phyloP scores from a whole-genome alignment of 2,797 vertebrate genomes.

The Lateolabrax maculatus region DNA sequence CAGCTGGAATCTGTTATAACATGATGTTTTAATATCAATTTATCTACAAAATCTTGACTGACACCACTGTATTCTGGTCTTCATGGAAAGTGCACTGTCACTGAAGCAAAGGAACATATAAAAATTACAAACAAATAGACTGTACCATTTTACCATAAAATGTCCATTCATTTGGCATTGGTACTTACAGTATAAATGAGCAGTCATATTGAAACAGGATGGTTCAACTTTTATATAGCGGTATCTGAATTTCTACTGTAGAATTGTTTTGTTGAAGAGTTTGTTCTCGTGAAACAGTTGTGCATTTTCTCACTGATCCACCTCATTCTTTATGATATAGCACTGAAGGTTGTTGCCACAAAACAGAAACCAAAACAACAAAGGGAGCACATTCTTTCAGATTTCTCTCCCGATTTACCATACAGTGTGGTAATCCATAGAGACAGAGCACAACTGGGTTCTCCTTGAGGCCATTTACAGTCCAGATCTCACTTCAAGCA shows the following conservation, averaged over 20 bases:
- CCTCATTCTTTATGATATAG: conserved; percentile 52
- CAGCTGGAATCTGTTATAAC: conserved; percentile 85
- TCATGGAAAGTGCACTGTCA: conserved; percentile 87
- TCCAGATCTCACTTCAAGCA: conserved; percentile 45
- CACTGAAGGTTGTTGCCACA: conserved; percentile 61
- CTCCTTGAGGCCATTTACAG: conserved; percentile 21
- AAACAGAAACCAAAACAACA: conserved; percentile 65
- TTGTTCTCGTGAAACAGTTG: conserved; percentile 63
- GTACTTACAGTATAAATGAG: conserved; percentile 84
- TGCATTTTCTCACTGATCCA: conserved; percentile 61
- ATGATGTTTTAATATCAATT: conserved; percentile 96
- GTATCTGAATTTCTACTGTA: conserved; percentile 66
- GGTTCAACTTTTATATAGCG: conserved; percentile 63
- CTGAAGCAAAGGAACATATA: conserved; percentile 88
- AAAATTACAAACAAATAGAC: conserved; percentile 89
- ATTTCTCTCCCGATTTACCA: conserved; percentile 56
- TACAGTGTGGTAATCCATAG: conserved; percentile 60
- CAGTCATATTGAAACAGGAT: conserved; percentile 78
- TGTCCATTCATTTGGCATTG: conserved; percentile 69
- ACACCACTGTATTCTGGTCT: conserved; percentile 90
- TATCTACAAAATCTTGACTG: conserved; percentile 98
- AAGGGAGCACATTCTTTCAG: conserved; percentile 75
- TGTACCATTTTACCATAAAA: conserved; percentile 79
- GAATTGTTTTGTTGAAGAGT: conserved; percentile 47
- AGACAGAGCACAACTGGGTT: conserved; percentile 51